Percentiles rank a stretch among this genome's conserved stretches.
Conservation (phyloP, 2,888 invertebrate species). For the Nasonovia ribisnigri region DNA sequence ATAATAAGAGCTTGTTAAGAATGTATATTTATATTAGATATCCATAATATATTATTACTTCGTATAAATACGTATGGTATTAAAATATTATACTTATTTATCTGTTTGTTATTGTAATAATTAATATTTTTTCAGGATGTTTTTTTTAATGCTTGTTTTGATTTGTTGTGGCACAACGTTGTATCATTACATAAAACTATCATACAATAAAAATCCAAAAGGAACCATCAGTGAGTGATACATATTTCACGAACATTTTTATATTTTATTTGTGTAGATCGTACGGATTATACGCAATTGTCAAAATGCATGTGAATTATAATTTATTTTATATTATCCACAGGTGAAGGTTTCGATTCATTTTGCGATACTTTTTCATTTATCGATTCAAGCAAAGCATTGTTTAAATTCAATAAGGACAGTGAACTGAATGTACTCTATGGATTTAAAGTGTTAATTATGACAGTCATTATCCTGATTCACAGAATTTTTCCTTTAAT, state of each 20-base stretch:
- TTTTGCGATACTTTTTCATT: constrained; percentile 13
- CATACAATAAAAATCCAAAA: neutral
- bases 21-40: no score
- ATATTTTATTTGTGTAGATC: neutral
- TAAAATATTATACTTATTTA: neutral
- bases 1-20: neutral
- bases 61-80: neutral
- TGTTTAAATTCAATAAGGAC: constrained; percentile 34
- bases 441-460: constrained; percentile 11
- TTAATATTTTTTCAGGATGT: neutral
- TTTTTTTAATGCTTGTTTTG: neutral
- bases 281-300: neutral
- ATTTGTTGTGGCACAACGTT: neutral
- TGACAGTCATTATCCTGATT: neutral
- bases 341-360: neutral
- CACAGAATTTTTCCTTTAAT: neutral
- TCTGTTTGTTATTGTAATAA: neutral
- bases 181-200: neutral
- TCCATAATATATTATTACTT: neutral
- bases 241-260: no score
- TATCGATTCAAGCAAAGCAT: neutral
- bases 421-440: constrained; percentile 17
- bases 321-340: neutral
- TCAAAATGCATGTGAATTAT: neutral
- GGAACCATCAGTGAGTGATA: neutral